Conservation (phyloP, 1,140 invertebrate genomes). For the Drosophila mojavensis region DNA sequence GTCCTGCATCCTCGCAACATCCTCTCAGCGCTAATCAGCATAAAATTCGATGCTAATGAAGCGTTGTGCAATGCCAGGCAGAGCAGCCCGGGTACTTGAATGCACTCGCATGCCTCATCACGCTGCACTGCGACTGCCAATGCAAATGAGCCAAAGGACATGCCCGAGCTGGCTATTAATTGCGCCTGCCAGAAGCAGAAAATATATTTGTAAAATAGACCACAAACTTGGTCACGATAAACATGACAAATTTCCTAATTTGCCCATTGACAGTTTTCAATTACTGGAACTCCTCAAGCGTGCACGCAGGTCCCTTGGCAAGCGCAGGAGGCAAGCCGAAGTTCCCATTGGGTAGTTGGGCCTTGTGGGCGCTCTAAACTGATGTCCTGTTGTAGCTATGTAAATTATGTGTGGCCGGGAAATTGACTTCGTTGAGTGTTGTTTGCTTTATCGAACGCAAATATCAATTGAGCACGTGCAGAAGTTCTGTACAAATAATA, state of each 20-base stretch:
- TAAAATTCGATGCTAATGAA: conserved; percentile 74
- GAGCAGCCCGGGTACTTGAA: conserved; percentile 33
- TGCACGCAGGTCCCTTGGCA: conserved; percentile 4
- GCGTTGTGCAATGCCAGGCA: conserved; percentile 61
- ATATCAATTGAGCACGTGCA: background rate
- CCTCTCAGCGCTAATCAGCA: conserved; percentile 63
- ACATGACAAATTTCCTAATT: conserved; percentile 77
- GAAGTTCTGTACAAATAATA: too few species aligned
- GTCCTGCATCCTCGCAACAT: conserved; percentile 1
- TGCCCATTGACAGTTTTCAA: conserved; percentile 73
- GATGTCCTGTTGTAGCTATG: conserved; percentile 27
- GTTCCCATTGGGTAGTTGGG: conserved; percentile 21
- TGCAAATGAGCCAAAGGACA: conserved; percentile 67
- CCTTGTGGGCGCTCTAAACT: conserved; percentile 13
- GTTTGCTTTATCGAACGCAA: conserved; percentile 4
- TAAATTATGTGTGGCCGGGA: conserved; percentile 8
- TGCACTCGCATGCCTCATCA: conserved; percentile 46
- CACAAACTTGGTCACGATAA: conserved; percentile 58
- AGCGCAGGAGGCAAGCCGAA: conserved; percentile 42
- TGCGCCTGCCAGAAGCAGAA: conserved; percentile 15
- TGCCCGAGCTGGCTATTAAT: conserved; percentile 44
- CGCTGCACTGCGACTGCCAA: conserved; percentile 26
- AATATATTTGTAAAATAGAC: conserved; percentile 17
- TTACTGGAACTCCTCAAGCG: background rate
- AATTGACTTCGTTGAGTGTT: conserved; percentile 7